phyloP scores from a whole-genome alignment of 2,888 invertebrate genomes.

The Eupithecia subumbrata region DNA sequence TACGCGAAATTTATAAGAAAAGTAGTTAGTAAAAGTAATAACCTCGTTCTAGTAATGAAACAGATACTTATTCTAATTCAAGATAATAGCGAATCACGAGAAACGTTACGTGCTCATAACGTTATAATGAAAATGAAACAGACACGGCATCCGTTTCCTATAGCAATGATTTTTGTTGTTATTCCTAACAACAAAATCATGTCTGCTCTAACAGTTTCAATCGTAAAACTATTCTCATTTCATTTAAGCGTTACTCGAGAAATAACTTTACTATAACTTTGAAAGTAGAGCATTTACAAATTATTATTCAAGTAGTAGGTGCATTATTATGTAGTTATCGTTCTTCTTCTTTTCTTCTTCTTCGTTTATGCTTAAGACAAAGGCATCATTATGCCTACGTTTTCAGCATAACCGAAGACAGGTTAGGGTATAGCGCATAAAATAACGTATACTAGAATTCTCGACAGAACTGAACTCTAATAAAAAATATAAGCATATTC shows the following conservation, averaged over 20 bases:
- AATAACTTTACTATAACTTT: background rate
- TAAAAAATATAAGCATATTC: background rate
- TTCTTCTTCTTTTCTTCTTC: too few species aligned
- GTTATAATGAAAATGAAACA: slow-evolving; percentile 40
- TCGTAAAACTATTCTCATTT: slow-evolving; percentile 26
- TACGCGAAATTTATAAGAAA: background rate
- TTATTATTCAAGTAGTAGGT: background rate
- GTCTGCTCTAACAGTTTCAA: slow-evolving; percentile 42
- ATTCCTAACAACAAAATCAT: slow-evolving; percentile 57
- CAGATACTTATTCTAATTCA: slow-evolving; percentile 31
- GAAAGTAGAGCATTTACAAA: background rate
- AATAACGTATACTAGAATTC: background rate
- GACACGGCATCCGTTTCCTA: slow-evolving; percentile 74
- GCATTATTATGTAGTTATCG: too few species aligned
- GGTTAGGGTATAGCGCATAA: background rate
- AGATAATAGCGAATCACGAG: slow-evolving; percentile 42
- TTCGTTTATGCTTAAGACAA: too few species aligned
- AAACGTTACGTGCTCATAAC: slow-evolving; percentile 28
- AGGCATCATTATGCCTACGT: background rate
- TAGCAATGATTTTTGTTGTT: slow-evolving; percentile 62
- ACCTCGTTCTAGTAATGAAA: slow-evolving; percentile 30
- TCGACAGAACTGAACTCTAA: background rate
- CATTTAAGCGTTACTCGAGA: slow-evolving; percentile 10
- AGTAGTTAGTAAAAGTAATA: slow-evolving; percentile 7
- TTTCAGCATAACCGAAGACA: background rate